Evolutionary conservation across 2,113 vertebrate species (phyloP).

Genomic region (Pampusana beccarii): DNA sequence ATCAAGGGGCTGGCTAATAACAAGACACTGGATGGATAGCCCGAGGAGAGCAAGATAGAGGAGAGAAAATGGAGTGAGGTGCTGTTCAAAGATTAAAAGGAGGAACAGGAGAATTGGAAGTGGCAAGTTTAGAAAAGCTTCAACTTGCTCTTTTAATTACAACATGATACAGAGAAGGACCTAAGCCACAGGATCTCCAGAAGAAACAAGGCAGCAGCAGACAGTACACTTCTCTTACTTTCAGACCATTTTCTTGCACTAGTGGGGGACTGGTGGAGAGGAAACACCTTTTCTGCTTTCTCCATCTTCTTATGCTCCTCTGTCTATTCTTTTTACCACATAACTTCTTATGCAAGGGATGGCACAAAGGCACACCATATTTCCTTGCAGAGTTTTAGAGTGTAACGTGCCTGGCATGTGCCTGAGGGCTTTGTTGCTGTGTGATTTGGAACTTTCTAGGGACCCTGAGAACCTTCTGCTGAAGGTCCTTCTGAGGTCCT

Average conservation of each 20-base stretch:
- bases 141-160: neutral
- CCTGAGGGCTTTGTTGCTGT: neutral
- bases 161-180: neutral
- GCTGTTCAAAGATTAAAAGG: neutral
- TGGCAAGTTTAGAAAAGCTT: neutral
- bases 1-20: neutral
- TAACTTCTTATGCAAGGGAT: neutral
- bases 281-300: neutral
- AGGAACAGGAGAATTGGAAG: neutral
- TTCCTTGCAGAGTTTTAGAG: neutral
- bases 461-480: neutral
- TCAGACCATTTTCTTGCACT: neutral
- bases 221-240: neutral
- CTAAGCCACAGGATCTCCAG: neutral
- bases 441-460: neutral
- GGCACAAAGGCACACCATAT: neutral
- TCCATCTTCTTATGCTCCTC: neutral
- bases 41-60: neutral
- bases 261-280: neutral
- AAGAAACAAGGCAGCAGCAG: neutral
- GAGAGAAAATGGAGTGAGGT: neutral
- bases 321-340: neutral
- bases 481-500: too few relatives aligned
- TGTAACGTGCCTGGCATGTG: neutral
- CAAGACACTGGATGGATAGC: neutral